phyloP scores from a whole-genome alignment of 2,113 vertebrate genomes.

The Naja naja region DNA sequence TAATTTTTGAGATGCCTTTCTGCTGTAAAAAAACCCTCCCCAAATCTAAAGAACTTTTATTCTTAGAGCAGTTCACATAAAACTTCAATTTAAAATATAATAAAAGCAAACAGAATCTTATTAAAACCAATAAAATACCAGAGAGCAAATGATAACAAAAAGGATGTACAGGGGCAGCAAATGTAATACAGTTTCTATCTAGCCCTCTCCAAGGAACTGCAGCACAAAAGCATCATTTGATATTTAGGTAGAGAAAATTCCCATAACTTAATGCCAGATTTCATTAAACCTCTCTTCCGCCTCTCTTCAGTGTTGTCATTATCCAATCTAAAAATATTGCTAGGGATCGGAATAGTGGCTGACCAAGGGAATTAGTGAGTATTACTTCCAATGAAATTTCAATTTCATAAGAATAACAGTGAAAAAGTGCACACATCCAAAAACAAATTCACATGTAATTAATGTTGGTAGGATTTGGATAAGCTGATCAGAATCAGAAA shows the following conservation, averaged over 20 bases:
- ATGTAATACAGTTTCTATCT: neutral
- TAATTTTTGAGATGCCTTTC: neutral
- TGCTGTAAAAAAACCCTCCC: neutral
- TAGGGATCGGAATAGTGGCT: neutral
- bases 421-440: neutral
- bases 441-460: neutral
- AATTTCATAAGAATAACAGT: neutral
- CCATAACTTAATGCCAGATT: neutral
- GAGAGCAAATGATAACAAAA: neutral
- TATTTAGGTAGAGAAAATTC: neutral
- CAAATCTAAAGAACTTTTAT: neutral
- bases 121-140: conserved; percentile 11
- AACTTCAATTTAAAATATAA: conserved; percentile 5
- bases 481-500: neutral
- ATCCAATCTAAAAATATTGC: neutral
- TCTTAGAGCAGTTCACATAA: neutral
- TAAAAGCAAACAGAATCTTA: neutral
- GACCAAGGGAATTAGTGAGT: neutral
- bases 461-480: neutral
- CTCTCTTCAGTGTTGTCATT: neutral
- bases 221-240: neutral
- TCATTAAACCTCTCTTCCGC: neutral
- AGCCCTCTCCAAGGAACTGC: neutral
- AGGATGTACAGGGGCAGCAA: neutral
- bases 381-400: neutral